Evolutionary conservation across 2,797 vertebrate genomes (phyloP).

Genomic region (Phrynocephalus guinanensis): DNA sequence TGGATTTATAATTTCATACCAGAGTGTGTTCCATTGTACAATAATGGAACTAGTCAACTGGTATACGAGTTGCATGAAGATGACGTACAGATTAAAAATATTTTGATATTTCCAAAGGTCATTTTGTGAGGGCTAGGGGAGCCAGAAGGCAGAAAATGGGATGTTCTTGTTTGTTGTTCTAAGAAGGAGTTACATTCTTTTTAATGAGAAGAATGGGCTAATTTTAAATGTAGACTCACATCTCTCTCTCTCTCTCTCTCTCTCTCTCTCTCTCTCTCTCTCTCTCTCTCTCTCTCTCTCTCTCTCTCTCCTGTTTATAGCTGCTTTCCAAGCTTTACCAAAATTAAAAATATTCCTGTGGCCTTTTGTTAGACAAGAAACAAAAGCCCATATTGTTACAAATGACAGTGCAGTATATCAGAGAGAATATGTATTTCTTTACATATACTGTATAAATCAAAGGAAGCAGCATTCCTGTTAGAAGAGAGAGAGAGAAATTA

Average conservation of each 20-base stretch:
- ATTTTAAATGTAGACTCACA: conserved; percentile 55
- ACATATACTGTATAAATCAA: background rate
- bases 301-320: conserved; percentile 16
- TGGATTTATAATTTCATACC: conserved; percentile 41
- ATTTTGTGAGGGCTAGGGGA: conserved; percentile 25
- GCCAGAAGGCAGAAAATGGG: conserved; percentile 21
- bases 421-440: background rate
- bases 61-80: conserved; percentile 10
- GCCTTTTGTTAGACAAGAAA: background rate
- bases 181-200: conserved; percentile 37
- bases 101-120: conserved; percentile 19
- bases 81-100: background rate
- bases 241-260: background rate
- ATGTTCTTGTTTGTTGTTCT: conserved; percentile 49
- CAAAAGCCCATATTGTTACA: background rate
- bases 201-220: conserved; percentile 43
- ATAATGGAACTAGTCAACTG: conserved; percentile 43
- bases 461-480: conserved; percentile 31
- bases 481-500: conserved; percentile 33
- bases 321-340: conserved; percentile 34
- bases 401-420: conserved; percentile 13
- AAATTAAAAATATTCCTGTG: background rate
- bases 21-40: conserved; percentile 9
- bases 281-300: background rate
- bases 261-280: background rate